A percentile compares a stretch with the other conserved stretches of the same genome.
Evolutionary conservation across 2,888 invertebrate species (phyloP).

Genomic region (Coelogynopora nodosa): DNA sequence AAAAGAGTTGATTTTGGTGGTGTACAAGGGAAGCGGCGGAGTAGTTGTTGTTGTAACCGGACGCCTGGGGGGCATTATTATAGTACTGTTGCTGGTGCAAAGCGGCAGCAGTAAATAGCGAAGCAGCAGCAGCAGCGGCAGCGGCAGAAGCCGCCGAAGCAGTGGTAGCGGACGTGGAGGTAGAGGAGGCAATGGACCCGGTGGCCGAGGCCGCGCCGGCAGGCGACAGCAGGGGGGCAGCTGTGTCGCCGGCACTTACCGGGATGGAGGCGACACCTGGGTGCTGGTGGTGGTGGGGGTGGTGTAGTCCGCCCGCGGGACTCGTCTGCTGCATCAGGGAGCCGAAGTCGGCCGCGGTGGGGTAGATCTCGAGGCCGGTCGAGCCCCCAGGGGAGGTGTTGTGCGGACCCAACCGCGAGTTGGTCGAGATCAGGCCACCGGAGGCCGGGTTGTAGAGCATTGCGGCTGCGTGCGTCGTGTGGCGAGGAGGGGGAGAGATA

Average conservation of each 20-base stretch:
- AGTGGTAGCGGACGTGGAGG: not conserved
- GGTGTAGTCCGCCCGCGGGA: not conserved
- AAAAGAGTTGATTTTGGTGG: not conserved
- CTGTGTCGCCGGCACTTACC: not conserved
- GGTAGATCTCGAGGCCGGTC: not conserved
- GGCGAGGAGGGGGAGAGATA: not conserved
- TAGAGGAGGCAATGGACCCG: not conserved
- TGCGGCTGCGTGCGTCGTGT: not conserved
- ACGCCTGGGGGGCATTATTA: too few species aligned
- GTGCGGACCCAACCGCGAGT: not conserved
- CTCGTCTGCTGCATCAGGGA: slow-evolving; percentile 12
- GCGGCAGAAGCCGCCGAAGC: not conserved
- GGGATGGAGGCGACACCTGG: not conserved
- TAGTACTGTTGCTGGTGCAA: not conserved
- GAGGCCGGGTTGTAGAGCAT: not conserved
- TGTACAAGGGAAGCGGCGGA: not conserved
- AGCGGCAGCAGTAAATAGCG: not conserved
- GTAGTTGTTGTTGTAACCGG: not conserved
- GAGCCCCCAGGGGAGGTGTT: not conserved
- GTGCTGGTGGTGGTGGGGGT: not conserved
- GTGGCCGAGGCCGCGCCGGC: not conserved
- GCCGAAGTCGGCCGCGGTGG: not conserved
- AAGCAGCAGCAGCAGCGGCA: not conserved
- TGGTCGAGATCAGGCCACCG: not conserved
- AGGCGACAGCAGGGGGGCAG: not conserved